These are phyloP conservation scores for Osmerus mordax DNA, from an alignment of 2,113 vertebrate species.

Conservation along the genomic window DNA sequence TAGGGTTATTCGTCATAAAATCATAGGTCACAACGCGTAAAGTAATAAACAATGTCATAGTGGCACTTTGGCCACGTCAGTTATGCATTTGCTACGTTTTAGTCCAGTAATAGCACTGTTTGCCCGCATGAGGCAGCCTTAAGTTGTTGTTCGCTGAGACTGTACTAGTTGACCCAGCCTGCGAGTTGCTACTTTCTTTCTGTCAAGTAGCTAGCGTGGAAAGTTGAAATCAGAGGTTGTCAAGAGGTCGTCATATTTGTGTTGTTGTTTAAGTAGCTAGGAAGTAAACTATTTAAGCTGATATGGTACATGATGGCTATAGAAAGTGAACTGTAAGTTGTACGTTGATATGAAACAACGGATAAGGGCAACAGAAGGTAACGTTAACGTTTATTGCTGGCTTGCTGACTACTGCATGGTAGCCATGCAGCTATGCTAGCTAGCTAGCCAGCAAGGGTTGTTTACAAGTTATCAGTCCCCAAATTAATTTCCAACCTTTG, in stretches of 20 bases:
- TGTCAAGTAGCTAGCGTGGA: conserved; percentile 40
- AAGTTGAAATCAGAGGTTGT: conserved; percentile 30
- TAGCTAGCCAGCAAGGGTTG: conserved; percentile 60
- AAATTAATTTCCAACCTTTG: conserved; percentile 23
- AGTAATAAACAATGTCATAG: background rate
- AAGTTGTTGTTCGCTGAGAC: conserved; percentile 9
- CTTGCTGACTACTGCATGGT: conserved; percentile 45
- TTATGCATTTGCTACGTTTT: background rate
- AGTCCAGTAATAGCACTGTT: conserved; percentile 16
- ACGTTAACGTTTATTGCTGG: conserved; percentile 21
- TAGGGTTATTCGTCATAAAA: background rate
- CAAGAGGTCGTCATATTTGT: conserved; percentile 34
- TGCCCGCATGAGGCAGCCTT: conserved; percentile 42
- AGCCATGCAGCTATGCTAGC: conserved; percentile 45
- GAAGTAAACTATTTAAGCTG: conserved; percentile 37
- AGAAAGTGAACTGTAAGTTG: conserved; percentile 1
- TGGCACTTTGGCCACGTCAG: conserved; percentile 45
- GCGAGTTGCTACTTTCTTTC: conserved; percentile 56
- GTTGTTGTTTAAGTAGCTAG: background rate
- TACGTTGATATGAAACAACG: conserved; percentile 18
- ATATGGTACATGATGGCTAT: conserved; percentile 10
- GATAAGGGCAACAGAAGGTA: conserved; percentile 8
- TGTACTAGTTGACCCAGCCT: conserved; percentile 38
- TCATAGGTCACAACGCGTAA: background rate
- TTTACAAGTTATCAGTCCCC: conserved; percentile 47